These are phyloP conservation scores for Carcharodon carcharias DNA, from an alignment of 2,797 vertebrate genomes.

Conservation along the genomic window DNA sequence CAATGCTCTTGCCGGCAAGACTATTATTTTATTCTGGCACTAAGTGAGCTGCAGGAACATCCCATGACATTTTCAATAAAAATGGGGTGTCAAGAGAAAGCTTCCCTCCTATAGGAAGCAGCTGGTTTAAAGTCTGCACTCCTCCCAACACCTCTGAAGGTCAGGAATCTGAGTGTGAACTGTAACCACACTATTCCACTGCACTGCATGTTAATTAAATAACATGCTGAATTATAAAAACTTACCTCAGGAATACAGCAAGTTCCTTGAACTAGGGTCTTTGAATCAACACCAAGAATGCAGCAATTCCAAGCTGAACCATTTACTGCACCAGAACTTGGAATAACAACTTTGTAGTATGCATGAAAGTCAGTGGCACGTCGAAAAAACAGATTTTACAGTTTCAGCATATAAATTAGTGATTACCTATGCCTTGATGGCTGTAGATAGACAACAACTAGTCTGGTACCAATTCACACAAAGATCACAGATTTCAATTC, in stretches of 20 bases:
- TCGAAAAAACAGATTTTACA: neutral
- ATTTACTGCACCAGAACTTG: neutral
- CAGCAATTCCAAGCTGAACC: neutral
- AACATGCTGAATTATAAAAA: neutral
- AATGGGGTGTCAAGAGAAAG: neutral
- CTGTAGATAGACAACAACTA: neutral
- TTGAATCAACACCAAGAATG: neutral
- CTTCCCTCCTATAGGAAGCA: neutral
- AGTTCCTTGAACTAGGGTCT: neutral
- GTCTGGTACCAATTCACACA: neutral
- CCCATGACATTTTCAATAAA: neutral
- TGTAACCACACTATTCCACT: neutral
- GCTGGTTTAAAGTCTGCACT: neutral
- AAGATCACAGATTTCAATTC: neutral
- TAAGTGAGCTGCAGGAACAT: neutral
- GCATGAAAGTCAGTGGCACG: neutral
- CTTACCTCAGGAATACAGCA: neutral
- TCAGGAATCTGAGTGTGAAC: neutral
- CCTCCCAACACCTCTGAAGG: neutral
- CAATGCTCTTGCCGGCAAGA: neutral
- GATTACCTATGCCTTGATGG: neutral
- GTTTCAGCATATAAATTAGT: neutral
- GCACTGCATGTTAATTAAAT: neutral
- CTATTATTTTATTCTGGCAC: neutral
- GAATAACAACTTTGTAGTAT: neutral